These are phyloP conservation scores for Lacanobia oleracea DNA, from an alignment of 2,888 invertebrate species.

Conservation along the genomic window DNA sequence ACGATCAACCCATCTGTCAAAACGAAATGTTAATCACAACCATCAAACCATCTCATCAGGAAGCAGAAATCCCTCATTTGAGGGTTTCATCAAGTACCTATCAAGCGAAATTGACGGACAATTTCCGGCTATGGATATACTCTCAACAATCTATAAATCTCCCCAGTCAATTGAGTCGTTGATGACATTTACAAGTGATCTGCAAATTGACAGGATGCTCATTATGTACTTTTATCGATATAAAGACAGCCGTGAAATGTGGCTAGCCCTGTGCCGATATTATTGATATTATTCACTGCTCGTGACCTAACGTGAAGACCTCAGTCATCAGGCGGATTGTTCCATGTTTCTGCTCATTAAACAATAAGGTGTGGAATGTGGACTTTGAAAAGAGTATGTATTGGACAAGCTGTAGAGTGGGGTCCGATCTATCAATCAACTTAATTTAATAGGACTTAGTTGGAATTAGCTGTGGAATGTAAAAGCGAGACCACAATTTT, in stretches of 20 bases:
- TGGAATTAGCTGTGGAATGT: background rate
- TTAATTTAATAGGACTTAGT: background rate
- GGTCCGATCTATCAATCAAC: background rate
- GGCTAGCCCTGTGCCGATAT: slow-evolving; percentile 46
- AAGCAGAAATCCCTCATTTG: background rate
- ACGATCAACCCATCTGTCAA: background rate
- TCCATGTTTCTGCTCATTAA: slow-evolving; percentile 56
- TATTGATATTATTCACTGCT: slow-evolving; percentile 53
- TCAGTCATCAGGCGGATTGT: slow-evolving; percentile 42
- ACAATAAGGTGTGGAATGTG: slow-evolving; percentile 54
- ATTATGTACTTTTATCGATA: slow-evolving; percentile 35
- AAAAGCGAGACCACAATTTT: background rate
- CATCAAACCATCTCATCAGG: slow-evolving; percentile 14
- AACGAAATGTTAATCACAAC: slow-evolving; percentile 6
- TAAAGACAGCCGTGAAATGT: slow-evolving; percentile 51
- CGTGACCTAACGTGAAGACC: slow-evolving; percentile 55
- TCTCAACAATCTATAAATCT: slow-evolving; percentile 42
- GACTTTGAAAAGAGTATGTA: slow-evolving; percentile 29
- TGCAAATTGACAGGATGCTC: slow-evolving; percentile 54
- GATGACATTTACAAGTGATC: slow-evolving; percentile 51
- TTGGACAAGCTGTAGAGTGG: slow-evolving; percentile 16
- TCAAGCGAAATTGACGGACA: slow-evolving; percentile 16
- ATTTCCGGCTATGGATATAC: slow-evolving; percentile 19
- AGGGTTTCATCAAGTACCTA: slow-evolving; percentile 15
- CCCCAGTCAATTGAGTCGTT: slow-evolving; percentile 50